Evolutionary conservation across 2,113 vertebrate species (phyloP).

Genomic region (Paedocypris sp.): DNA sequence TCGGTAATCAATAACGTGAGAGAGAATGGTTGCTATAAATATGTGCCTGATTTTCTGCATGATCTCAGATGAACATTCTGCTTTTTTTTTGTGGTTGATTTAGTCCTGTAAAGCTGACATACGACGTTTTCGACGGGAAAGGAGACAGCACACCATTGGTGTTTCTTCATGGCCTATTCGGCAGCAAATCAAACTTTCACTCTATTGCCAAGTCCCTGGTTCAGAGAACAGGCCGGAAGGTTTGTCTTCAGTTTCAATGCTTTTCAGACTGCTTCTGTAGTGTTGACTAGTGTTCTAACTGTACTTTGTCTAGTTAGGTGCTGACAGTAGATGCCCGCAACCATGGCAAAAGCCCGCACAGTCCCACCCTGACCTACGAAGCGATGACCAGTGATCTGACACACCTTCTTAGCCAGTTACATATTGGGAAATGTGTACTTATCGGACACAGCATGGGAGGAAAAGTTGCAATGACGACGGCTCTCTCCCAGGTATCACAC

Average conservation of each 20-base stretch:
- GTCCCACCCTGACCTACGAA: slow-evolving; percentile 70
- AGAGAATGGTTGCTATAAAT: background rate
- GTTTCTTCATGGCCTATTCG: slow-evolving; percentile 87
- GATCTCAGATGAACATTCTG: too few species aligned
- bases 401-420: slow-evolving; percentile 68
- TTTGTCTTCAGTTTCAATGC: slow-evolving; percentile 45
- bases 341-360: slow-evolving; percentile 83
- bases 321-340: slow-evolving; percentile 87
- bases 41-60: background rate
- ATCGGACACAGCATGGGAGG: slow-evolving; percentile 98
- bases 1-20: too few species aligned
- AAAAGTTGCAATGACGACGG: slow-evolving; percentile 82
- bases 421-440: slow-evolving; percentile 71
- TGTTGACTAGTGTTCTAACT: slow-evolving; percentile 49
- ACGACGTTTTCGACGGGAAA: slow-evolving; percentile 60
- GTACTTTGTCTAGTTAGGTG: slow-evolving; percentile 71
- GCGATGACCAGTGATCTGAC: slow-evolving; percentile 76
- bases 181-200: slow-evolving; percentile 79
- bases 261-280: background rate
- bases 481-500: slow-evolving; percentile 67
- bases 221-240: slow-evolving; percentile 75
- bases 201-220: slow-evolving; percentile 74
- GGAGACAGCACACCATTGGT: slow-evolving; percentile 65
- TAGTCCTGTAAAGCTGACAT: slow-evolving; percentile 65
- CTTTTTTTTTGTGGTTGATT: slow-evolving; percentile 6